Percentiles rank a stretch among this genome's conserved stretches.
These are phyloP conservation scores for Ia io DNA, from an alignment of 2,113 vertebrate genomes.

Conservation along the genomic window DNA sequence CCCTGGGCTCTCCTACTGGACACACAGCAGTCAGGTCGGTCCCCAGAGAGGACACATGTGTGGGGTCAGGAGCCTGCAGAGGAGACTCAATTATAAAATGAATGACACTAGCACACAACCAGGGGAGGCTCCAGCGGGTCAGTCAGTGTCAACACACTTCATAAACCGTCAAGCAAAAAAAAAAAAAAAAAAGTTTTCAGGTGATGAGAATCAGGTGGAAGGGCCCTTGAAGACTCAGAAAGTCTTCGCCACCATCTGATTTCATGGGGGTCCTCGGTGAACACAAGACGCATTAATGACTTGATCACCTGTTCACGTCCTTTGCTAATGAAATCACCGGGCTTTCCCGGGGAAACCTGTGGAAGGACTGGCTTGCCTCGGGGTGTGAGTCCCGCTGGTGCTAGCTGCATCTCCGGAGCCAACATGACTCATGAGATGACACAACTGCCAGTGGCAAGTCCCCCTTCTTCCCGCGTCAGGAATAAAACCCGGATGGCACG, in stretches of 20 bases:
- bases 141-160: not conserved
- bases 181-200: not conserved
- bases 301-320: not conserved
- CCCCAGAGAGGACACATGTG: not conserved
- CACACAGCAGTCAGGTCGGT: not conserved
- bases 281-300: not conserved
- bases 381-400: not conserved
- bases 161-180: not conserved
- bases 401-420: not conserved
- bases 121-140: not conserved
- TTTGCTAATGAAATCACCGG: not conserved
- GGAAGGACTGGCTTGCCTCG: conserved; percentile 33
- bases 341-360: not conserved
- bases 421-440: conserved; percentile 50
- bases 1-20: not conserved
- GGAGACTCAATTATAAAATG: rapidly evolving
- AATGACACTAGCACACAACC: rapidly evolving
- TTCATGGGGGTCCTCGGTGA: not conserved
- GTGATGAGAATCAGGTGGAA: not conserved
- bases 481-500: not conserved
- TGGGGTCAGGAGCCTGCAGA: too few species aligned
- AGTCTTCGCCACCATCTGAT: not conserved
- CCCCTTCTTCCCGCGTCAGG: not conserved
- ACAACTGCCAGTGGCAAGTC: conserved; percentile 24
- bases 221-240: not conserved